Evolutionary conservation across 2,888 invertebrate species (phyloP), one percentile per base, ranked within the genome.

Genomic region (Dicyrtomina minuta): DNA sequence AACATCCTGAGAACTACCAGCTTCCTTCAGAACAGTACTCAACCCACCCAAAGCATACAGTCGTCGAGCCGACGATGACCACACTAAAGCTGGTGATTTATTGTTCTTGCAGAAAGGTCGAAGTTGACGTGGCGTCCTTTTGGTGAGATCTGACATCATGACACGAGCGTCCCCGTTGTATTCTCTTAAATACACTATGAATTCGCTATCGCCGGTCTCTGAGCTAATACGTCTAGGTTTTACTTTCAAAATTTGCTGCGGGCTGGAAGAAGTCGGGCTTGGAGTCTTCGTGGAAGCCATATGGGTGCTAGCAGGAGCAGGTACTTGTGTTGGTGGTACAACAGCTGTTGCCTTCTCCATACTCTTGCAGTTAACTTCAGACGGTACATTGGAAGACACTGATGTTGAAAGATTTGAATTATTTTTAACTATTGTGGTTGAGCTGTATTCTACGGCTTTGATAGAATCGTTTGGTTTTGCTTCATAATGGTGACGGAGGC

Each of bases 31-130:
- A 20, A 27, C 39, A 1, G 56, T 22, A 10, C 43, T 44, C 1
- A 67, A 24, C 12, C 67, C 67, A 27, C 67, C 67, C 1, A 67
- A 20, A 15, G 60, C 59, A 22, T 49, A 67, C 59, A 67, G n/a
- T 49, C 67, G 17, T 33, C 49, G 24, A 15, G 13, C 15, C 2
- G 6, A 3, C 6, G n/a, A 5, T 4, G 6, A 59, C 67, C 67
- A 67, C 6, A 67, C 8, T 20, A 67, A 39, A 27, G 27, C 39
- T n/a, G 59, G 20, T 12, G 44, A 27, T 60, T 27, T 46, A 39
- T 67, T 56, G 20, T 24, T 20, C 15, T 15, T 51, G 39, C 26
- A 15, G 24, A 67, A 67, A 46, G 26, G 15, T 20, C 60, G 59
- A 5, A 67, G 51, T 33, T 13, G 17, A 27, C 59, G 41, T 2